A percentile compares a stretch with the other conserved stretches of the same genome.
Evolutionary conservation across 2,113 vertebrate genomes (phyloP).

Genomic region (Ameiurus melas): DNA sequence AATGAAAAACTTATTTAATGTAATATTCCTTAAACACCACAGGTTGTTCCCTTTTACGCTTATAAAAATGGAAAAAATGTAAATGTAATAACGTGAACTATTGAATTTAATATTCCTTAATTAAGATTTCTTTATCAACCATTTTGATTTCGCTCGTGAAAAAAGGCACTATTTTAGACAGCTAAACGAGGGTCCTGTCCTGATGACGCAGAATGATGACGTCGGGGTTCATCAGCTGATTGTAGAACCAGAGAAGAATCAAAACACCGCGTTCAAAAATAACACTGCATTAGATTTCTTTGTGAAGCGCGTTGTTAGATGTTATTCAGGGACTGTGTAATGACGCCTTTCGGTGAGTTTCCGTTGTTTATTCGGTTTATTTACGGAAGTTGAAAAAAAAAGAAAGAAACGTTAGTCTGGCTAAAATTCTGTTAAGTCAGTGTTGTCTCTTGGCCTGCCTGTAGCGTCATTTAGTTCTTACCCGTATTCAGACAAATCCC

Average conservation of each 20-base stretch:
- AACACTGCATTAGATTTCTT: neutral
- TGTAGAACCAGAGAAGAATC: neutral
- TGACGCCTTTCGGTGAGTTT: slow-evolving; percentile 24
- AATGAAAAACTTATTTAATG: neutral
- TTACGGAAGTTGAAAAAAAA: neutral
- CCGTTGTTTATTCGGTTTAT: neutral
- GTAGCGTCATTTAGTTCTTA: neutral
- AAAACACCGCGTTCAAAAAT: slow-evolving; percentile 13
- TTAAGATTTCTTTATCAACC: neutral
- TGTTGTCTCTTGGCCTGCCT: slow-evolving; percentile 25
- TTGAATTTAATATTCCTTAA: neutral
- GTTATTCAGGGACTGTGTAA: neutral
- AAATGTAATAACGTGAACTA: neutral
- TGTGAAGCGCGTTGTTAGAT: neutral
- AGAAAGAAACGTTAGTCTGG: neutral
- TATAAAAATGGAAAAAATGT: neutral
- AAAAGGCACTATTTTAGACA: neutral
- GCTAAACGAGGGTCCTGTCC: neutral
- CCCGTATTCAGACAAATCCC: slow-evolving; percentile 2
- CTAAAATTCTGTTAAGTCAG: slow-evolving; percentile 46
- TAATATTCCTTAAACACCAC: no score
- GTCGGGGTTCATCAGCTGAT: slow-evolving; percentile 15
- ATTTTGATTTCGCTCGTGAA: neutral
- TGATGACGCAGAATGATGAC: slow-evolving; percentile 22
- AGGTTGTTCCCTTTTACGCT: no score